Conservation (phyloP, 2,113 vertebrate genomes). For the Nycticorax nycticorax region DNA sequence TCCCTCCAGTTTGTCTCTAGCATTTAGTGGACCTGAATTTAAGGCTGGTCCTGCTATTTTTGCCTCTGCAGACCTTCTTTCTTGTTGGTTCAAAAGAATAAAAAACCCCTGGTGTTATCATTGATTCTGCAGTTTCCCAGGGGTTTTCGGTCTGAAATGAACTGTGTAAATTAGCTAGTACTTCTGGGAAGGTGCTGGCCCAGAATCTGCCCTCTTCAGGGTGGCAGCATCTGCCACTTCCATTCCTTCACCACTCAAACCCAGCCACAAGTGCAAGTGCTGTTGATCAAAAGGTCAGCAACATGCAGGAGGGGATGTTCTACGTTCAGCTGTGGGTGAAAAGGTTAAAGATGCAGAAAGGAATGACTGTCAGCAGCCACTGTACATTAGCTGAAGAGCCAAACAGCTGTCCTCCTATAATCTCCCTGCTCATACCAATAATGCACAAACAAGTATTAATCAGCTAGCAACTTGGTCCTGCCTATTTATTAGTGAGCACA, state of each 20-base stretch:
- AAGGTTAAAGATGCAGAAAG: constrained; percentile 56
- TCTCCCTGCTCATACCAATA: neutral
- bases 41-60: neutral
- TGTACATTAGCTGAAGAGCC: constrained; percentile 11
- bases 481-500: neutral
- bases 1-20: neutral
- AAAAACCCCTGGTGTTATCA: neutral
- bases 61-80: neutral
- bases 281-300: constrained; percentile 22
- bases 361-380: constrained; percentile 45
- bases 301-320: neutral
- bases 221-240: neutral
- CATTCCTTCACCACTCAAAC: constrained; percentile 18
- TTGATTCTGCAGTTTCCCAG: neutral
- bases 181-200: neutral
- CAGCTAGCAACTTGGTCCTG: neutral
- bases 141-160: neutral
- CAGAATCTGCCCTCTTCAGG: neutral
- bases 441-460: neutral
- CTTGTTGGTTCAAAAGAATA: neutral
- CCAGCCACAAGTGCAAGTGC: neutral
- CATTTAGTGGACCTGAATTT: neutral
- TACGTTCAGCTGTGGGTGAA: neutral
- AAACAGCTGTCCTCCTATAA: constrained; percentile 28
- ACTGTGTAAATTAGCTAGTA: neutral